Evolutionary conservation across 2,113 vertebrate species (phyloP).

Genomic region (Cyprinodon brontotheroides): DNA sequence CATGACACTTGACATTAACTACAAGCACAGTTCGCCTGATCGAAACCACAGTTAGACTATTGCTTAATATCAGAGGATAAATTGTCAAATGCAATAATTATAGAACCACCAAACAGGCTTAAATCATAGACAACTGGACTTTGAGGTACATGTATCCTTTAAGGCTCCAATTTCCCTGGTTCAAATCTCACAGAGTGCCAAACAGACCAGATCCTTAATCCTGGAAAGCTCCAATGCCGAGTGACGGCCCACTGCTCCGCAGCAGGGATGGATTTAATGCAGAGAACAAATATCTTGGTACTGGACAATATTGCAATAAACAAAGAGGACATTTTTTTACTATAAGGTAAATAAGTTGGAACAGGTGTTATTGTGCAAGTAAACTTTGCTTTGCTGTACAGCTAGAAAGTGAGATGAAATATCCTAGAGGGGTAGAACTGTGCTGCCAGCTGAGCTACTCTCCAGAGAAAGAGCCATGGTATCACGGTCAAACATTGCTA

Average conservation of each 20-base stretch:
- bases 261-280: too few relatives aligned
- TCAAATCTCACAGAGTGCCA: too few relatives aligned
- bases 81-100: neutral
- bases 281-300: too few relatives aligned
- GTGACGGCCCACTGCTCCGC: too few relatives aligned
- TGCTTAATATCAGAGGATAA: neutral
- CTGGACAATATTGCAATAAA: too few relatives aligned
- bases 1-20: constrained; percentile 75
- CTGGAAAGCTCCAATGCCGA: too few relatives aligned
- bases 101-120: too few relatives aligned
- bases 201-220: too few relatives aligned
- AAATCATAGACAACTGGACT: too few relatives aligned
- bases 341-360: neutral
- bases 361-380: constrained; percentile 1
- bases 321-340: too few relatives aligned
- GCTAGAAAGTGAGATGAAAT: constrained; percentile 53
- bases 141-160: too few relatives aligned
- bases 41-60: constrained; percentile 36
- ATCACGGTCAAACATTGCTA: constrained; percentile 71
- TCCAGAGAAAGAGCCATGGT: constrained; percentile 72
- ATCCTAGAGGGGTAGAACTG: constrained; percentile 60
- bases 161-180: too few relatives aligned
- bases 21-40: constrained; percentile 14
- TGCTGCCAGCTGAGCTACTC: constrained; percentile 65
- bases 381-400: constrained; percentile 30